These are phyloP conservation scores for Eupsilia transversa DNA, from an alignment of 2,888 invertebrate genomes.

Conservation along the genomic window DNA sequence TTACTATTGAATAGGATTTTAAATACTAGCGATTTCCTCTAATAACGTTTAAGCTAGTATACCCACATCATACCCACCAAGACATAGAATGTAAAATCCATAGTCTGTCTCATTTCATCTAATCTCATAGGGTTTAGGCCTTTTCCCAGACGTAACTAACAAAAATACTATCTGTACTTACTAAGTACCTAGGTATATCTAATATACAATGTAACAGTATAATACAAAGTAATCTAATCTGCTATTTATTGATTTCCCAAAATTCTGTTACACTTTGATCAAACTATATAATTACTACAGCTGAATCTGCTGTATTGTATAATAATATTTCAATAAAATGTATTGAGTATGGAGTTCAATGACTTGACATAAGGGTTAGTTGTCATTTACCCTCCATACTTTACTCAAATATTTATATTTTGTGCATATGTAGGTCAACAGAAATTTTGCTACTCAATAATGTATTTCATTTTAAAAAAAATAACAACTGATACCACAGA, in stretches of 20 bases:
- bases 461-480: background rate
- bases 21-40: background rate
- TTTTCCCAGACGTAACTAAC: background rate
- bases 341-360: conserved; percentile 1
- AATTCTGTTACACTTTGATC: conserved; percentile 7
- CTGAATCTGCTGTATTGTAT: conserved; percentile 8
- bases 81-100: background rate
- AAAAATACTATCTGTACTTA: conserved; percentile 4
- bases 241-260: conserved; percentile 38
- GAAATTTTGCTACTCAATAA: background rate
- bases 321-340: background rate
- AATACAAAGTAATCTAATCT: conserved; percentile 30
- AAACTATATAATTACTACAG: conserved; percentile 18
- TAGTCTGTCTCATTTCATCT: background rate
- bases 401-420: background rate
- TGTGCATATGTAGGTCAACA: background rate
- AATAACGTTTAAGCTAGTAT: background rate
- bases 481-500: background rate
- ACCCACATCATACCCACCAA: background rate
- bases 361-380: conserved; percentile 3
- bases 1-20: background rate
- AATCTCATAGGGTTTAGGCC: background rate
- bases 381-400: background rate
- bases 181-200: too few relatives aligned
- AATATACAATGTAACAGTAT: too few relatives aligned